Base-by-base conservation (phyloP, 2,888 invertebrate genomes). In the Ctenicera cuprea region DNA sequence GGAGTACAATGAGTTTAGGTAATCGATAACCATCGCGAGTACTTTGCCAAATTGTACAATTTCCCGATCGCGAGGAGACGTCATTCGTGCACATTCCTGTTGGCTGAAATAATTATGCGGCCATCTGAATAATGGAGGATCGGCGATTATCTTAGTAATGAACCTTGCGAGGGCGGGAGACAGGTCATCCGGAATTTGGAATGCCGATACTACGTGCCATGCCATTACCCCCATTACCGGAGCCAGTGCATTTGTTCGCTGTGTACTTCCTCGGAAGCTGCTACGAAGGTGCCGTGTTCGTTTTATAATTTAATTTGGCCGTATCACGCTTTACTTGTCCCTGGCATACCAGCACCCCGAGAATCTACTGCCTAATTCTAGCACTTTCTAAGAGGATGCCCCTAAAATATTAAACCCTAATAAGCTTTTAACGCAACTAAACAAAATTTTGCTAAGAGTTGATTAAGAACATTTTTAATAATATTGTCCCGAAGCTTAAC, bases 71-170 rank as follows among this genome's bases (percentile, higher is more conserved):
- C 33, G 30, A 62, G 69, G 22, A 62, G 71, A 54, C 73, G 66
- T 71, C 67, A 50, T 30, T 22, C 43, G 54, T 57, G 64, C 57
- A 61, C 67, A 68, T 72, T 69, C 64, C 71, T 50, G 63, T 57
- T 52, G 22, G 52, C 48, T 62, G 64, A 59, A 68, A 77, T 78
- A 78, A 78, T 78, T 78, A 78, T 71, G 75, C 76, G 75, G 75
- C 76, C 75, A 76, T 77, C 74, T 74, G 76, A 77, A 78, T 78
- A 77, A 77, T 76, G 76, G 74, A 65, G 71, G 68, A 64, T 71
- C 59, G 74, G 54, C 76, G 71, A 76, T 76, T 76, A 76, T 76
- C 76, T 76, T 71, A 57, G 74, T 76, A 76, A 76, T 76, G 74
- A 72, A 76, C 76, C 74, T 68, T 62, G 48, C 30, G 22, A 67